Evolutionary conservation across 2,888 invertebrate species (phyloP).

Genomic region (Notodonta dromedarius): DNA sequence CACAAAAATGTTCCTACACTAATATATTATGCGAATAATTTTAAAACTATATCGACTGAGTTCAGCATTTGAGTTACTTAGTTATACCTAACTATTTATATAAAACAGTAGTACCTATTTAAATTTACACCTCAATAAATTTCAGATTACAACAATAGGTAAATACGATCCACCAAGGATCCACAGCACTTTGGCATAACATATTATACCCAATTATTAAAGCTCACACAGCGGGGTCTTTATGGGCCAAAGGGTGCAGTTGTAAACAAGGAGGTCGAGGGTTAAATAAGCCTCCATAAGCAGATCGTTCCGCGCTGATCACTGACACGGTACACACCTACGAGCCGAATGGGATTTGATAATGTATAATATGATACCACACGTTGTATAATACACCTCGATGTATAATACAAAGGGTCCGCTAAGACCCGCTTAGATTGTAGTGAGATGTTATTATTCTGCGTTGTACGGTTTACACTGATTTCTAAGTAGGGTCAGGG

Average conservation of each 20-base stretch:
- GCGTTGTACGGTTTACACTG: not conserved
- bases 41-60: no score
- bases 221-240: slow-evolving; percentile 18
- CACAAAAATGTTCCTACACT: slow-evolving; percentile 9
- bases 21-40: no score
- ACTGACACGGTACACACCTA: slow-evolving; percentile 9
- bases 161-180: slow-evolving; percentile 10
- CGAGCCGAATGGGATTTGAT: not conserved
- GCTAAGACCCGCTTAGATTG: not conserved
- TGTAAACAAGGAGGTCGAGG: slow-evolving; percentile 19
- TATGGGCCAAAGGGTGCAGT: slow-evolving; percentile 23
- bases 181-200: slow-evolving; percentile 11
- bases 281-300: slow-evolving; percentile 29
- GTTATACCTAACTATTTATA: no score
- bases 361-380: not conserved
- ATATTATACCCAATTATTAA: slow-evolving; percentile 24
- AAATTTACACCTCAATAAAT: not conserved
- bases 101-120: no score
- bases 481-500: not conserved
- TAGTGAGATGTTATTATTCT: not conserved
- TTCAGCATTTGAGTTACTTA: no score
- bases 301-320: slow-evolving; percentile 12
- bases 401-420: not conserved
- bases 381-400: not conserved
- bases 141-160: not conserved